Conservation (phyloP, 2,888 invertebrate genomes). For the Drymonia ruficornis region DNA sequence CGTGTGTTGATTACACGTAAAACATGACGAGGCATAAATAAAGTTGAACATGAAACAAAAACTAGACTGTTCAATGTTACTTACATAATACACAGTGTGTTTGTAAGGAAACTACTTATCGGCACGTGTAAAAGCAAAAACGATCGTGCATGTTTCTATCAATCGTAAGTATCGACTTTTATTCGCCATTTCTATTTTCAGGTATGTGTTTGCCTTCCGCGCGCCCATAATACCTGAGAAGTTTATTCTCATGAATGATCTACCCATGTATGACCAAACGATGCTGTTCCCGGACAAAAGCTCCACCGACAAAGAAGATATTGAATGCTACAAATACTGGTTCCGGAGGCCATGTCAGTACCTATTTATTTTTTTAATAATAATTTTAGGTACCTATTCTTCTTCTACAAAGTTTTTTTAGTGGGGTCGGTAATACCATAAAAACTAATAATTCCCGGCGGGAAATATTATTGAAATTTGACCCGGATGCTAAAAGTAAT, state of each 20-base stretch:
- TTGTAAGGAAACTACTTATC: background rate
- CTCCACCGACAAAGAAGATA: constrained; percentile 68
- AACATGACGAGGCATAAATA: too few species aligned
- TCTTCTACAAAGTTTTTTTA: background rate
- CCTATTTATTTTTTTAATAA: too few species aligned
- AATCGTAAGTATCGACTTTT: background rate
- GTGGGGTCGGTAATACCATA: too few species aligned
- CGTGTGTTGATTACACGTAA: too few species aligned
- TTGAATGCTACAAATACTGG: constrained; percentile 85
- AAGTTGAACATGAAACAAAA: too few species aligned
- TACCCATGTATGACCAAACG: constrained; percentile 58
- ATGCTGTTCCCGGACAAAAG: constrained; percentile 61
- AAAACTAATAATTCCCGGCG: too few species aligned
- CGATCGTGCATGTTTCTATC: background rate
- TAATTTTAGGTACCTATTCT: background rate
- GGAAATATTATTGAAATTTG: too few species aligned
- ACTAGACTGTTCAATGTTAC: too few species aligned
- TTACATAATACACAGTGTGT: background rate
- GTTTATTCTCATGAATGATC: constrained; percentile 69
- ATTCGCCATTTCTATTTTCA: constrained; percentile 42
- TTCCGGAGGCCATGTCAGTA: constrained; percentile 82
- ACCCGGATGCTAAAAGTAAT: too few species aligned
- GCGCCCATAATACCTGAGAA: constrained; percentile 83
- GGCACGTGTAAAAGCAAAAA: background rate
- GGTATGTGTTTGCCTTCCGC: constrained; percentile 86